A percentile compares a stretch with the other conserved stretches of the same genome.
Conservation (phyloP, 1,140 invertebrate genomes). For the Drosophila nebulosa region DNA sequence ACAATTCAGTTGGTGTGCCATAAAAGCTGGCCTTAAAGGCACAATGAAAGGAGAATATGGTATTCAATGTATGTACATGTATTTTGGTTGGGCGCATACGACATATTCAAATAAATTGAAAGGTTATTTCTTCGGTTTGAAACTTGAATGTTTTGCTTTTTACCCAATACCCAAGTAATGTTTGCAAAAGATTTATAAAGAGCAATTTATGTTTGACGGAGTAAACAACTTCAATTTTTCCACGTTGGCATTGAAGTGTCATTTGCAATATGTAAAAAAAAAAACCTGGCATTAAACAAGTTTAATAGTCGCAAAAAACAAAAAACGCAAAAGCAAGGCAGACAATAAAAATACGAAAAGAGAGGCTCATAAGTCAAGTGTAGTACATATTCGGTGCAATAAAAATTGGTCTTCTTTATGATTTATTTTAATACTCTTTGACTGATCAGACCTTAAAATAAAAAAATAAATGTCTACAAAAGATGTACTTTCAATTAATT, state of each 20-base stretch:
- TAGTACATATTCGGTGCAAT: too few species aligned
- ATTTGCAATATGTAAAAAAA: background rate
- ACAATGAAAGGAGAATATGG: background rate
- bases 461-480: too few species aligned
- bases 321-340: background rate
- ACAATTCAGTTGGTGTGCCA: too few species aligned
- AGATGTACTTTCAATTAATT: too few species aligned
- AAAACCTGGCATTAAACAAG: background rate
- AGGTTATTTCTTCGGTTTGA: background rate
- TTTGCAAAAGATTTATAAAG: background rate
- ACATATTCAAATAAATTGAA: background rate
- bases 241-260: background rate
- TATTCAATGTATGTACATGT: too few species aligned
- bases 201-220: background rate
- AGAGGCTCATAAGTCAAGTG: too few species aligned
- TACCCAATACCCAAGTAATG: too few species aligned
- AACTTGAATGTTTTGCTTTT: too few species aligned
- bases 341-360: background rate
- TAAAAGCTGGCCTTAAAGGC: slow-evolving; percentile 24
- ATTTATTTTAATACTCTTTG: too few species aligned
- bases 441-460: too few species aligned
- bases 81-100: background rate
- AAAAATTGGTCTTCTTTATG: too few species aligned
- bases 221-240: background rate
- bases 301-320: background rate